Conservation (phyloP, 2,888 invertebrate species). For the Eustalomyia histrio region DNA sequence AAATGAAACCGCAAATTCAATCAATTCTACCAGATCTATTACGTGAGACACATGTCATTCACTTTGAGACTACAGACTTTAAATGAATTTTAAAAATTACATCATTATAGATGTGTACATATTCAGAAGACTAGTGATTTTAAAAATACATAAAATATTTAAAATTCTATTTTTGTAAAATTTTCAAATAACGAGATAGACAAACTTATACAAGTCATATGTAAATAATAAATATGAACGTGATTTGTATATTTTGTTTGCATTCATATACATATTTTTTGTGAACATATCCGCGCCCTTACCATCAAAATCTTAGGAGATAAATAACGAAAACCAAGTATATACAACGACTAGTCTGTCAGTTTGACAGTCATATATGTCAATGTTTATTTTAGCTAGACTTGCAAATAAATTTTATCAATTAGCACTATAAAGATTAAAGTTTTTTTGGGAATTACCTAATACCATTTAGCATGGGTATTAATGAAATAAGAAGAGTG, state of each 20-base stretch:
- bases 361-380: slow-evolving; percentile 6
- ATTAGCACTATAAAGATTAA: slow-evolving; percentile 48
- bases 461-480: not conserved
- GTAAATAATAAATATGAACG: slow-evolving; percentile 38
- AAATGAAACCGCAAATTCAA: not conserved
- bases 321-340: not conserved
- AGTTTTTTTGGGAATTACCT: slow-evolving; percentile 38
- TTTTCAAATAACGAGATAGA: slow-evolving; percentile 3
- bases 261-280: not conserved
- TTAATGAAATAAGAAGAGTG: not conserved
- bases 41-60: slow-evolving; percentile 3
- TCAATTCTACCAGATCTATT: not conserved
- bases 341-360: not conserved
- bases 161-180: slow-evolving; percentile 26
- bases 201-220: slow-evolving; percentile 21
- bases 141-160: slow-evolving; percentile 1
- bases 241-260: slow-evolving; percentile 26
- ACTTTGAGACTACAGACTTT: not conserved
- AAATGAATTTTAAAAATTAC: slow-evolving; percentile 12
- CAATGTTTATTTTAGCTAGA: slow-evolving; percentile 16
- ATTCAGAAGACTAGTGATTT: not conserved
- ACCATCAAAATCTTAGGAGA: slow-evolving; percentile 10
- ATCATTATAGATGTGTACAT: too few relatives aligned
- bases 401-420: slow-evolving; percentile 47
- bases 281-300: slow-evolving; percentile 20